phyloP scores from a whole-genome alignment of 2,797 vertebrate genomes.

The Leucoraja ocellata region DNA sequence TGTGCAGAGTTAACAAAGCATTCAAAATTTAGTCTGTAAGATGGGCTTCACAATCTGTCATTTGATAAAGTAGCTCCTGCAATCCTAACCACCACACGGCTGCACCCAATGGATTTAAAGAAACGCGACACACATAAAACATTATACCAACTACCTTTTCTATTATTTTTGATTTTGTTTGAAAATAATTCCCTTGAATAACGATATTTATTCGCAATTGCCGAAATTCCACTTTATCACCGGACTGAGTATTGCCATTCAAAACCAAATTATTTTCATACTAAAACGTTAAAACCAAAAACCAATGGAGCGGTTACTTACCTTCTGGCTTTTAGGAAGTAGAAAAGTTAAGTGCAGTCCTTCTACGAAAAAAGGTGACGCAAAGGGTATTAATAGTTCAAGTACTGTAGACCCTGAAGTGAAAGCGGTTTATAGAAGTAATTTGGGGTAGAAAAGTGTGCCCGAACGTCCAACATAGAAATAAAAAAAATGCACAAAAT shows the following conservation, averaged over 20 bases:
- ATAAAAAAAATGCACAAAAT: conserved; percentile 28
- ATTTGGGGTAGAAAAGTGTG: neutral
- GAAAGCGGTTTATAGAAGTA: conserved; percentile 11
- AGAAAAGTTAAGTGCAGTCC: conserved; percentile 34
- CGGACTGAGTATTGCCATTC: neutral
- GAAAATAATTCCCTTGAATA: neutral
- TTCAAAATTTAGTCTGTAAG: neutral
- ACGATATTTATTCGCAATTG: neutral
- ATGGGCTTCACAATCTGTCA: neutral
- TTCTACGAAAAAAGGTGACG: conserved; percentile 19
- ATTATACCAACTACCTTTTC: neutral
- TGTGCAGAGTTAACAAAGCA: too few relatives aligned
- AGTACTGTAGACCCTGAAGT: conserved; percentile 8
- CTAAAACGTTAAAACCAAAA: neutral
- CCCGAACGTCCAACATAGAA: neutral
- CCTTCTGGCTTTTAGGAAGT: neutral
- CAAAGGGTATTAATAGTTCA: conserved; percentile 10
- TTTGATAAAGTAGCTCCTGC: neutral
- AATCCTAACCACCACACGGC: neutral
- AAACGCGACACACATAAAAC: neutral
- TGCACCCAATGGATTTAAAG: neutral
- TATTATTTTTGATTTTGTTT: neutral
- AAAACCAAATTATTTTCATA: neutral
- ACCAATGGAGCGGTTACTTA: neutral
- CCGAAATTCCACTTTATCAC: conserved; percentile 12